Conservation (phyloP, 1,140 invertebrate genomes). For the Maconellicoccus hirsutus region DNA sequence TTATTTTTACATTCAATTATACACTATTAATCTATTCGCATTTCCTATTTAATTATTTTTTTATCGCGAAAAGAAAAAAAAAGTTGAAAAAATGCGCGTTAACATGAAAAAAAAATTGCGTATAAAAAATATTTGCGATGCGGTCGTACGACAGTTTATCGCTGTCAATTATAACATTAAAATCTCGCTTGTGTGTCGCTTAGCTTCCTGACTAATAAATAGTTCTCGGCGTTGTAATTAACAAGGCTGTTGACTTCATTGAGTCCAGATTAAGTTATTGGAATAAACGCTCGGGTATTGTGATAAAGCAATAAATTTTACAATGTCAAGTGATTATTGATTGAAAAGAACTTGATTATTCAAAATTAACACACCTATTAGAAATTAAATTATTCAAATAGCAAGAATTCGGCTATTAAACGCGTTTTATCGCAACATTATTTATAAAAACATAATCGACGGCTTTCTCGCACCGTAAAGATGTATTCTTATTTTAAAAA, state of each 20-base stretch:
- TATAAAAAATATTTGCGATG: not conserved
- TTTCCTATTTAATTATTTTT: not conserved
- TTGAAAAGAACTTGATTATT: not conserved
- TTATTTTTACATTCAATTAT: no score
- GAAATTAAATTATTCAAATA: not conserved
- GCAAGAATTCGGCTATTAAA: not conserved
- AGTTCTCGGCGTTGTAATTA: not conserved
- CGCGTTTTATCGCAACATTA: not conserved
- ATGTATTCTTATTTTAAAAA: not conserved
- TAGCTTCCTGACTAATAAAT: not conserved
- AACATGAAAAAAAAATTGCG: not conserved
- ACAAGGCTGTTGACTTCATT: conserved; percentile 3
- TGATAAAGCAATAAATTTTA: not conserved
- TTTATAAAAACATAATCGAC: not conserved
- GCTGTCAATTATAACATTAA: conserved; percentile 9
- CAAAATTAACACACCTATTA: not conserved
- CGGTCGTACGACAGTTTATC: not conserved
- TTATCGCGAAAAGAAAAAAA: not conserved
- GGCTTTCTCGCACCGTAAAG: not conserved
- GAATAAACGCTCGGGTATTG: not conserved
- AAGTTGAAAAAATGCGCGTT: no score
- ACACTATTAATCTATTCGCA: not conserved
- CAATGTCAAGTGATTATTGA: not conserved
- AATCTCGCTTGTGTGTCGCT: not conserved
- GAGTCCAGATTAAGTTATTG: not conserved